Evolutionary conservation across 1,140 invertebrate genomes (phyloP).

Genomic region (fruit fly (Drosophila melanogaster)): DNA sequence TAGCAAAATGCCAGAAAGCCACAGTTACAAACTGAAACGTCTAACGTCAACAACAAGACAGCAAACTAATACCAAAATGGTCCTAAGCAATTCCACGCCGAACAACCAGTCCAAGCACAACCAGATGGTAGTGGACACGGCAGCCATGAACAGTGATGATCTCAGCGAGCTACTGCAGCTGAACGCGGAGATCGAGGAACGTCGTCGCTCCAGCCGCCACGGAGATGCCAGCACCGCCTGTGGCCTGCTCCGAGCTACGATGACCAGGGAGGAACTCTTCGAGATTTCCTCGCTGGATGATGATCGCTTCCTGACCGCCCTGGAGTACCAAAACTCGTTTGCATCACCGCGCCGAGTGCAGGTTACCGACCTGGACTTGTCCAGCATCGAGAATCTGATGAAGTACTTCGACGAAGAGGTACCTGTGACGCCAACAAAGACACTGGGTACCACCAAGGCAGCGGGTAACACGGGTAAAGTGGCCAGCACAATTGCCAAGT

Average conservation of each 20-base stretch:
- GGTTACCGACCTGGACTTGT: constrained; percentile 63
- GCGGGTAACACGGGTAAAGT: constrained; percentile 50
- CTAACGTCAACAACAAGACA: constrained; percentile 62
- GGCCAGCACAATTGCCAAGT: constrained; percentile 69
- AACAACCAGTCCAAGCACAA: constrained; percentile 51
- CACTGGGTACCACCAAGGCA: not conserved
- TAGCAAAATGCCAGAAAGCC: not conserved
- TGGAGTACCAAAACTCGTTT: constrained; percentile 74
- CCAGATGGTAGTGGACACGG: constrained; percentile 63
- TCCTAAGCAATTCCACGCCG: constrained; percentile 69
- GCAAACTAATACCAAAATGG: constrained; percentile 45
- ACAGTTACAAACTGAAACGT: constrained; percentile 73
- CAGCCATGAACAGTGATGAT: constrained; percentile 64
- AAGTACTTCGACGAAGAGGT: constrained; percentile 82
- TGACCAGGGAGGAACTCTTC: constrained; percentile 76
- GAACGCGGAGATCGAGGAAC: constrained; percentile 68
- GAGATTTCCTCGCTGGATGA: constrained; percentile 72
- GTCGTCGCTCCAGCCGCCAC: constrained; percentile 38
- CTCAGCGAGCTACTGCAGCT: constrained; percentile 59
- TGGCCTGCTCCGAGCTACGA: constrained; percentile 61
- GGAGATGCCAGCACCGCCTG: constrained; percentile 23
- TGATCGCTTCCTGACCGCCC: constrained; percentile 65
- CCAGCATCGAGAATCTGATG: constrained; percentile 78
- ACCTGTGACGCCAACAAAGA: constrained; percentile 61
- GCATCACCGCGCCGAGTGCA: constrained; percentile 17